phyloP scores from a whole-genome alignment of 2,113 vertebrate species.

The Chaetodon trifascialis region DNA sequence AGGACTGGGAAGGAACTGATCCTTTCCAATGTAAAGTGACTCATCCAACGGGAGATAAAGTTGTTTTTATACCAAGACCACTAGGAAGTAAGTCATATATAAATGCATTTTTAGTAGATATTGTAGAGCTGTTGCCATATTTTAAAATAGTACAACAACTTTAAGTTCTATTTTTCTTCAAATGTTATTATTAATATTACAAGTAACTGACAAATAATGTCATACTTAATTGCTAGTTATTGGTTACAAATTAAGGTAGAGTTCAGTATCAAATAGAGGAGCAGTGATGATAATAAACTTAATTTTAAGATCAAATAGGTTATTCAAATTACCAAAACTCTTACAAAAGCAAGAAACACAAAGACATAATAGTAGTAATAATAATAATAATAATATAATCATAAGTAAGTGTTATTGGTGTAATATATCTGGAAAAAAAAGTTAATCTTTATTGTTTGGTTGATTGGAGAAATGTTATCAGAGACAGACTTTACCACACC shows the following conservation, averaged over 20 bases:
- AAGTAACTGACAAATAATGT: not conserved
- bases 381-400: not conserved
- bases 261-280: not conserved
- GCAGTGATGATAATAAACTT: no score
- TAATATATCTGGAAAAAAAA: not conserved
- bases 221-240: not conserved
- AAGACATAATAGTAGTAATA: no score
- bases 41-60: not conserved
- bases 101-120: not conserved
- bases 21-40: not conserved
- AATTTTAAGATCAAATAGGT: no score
- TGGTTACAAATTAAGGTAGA: not conserved
- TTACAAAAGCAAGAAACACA: no score
- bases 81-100: not conserved
- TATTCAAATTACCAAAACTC: no score
- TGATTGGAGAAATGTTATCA: no score
- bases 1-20: rapidly evolving
- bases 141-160: not conserved
- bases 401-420: not conserved
- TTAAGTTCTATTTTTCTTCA: not conserved
- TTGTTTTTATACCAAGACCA: rapidly evolving
- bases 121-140: not conserved
- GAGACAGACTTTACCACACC: no score
- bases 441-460: not conserved
- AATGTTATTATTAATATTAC: no score